Percentiles rank a stretch among this genome's conserved stretches.
These are phyloP conservation scores for Leucosticte australis DNA, from an alignment of 2,113 vertebrate species.

Conservation along the genomic window DNA sequence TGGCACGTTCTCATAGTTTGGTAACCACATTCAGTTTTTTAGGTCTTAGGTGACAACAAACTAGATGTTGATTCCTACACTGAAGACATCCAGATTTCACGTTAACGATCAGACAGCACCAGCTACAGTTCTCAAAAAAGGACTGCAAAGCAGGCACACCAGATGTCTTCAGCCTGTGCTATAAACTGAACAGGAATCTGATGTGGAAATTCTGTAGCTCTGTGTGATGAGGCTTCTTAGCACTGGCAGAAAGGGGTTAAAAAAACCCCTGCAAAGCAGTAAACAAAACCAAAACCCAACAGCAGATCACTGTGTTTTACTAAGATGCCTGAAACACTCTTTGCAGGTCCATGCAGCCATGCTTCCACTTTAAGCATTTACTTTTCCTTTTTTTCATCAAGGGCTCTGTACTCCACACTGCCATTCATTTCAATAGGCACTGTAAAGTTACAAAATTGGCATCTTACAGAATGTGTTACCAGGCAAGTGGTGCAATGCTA, in stretches of 20 bases:
- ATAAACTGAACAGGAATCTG: not conserved
- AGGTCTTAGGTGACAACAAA: not conserved
- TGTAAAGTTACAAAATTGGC: not conserved
- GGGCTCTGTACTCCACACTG: not conserved
- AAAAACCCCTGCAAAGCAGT: not conserved
- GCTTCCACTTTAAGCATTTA: not conserved
- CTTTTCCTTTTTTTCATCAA: not conserved
- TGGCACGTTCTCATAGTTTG: not conserved
- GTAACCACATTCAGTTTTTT: not conserved
- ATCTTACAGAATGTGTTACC: not conserved
- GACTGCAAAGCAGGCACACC: not conserved
- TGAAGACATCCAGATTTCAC: not conserved
- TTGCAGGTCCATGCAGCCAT: not conserved
- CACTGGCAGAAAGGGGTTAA: not conserved
- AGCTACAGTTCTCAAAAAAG: not conserved
- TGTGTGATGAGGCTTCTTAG: not conserved
- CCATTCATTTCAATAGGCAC: not conserved
- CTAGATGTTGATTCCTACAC: not conserved
- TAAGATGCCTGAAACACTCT: not conserved
- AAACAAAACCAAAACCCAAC: not conserved
- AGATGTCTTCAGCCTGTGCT: not conserved
- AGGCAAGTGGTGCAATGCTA: conserved; percentile 30
- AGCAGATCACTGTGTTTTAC: not conserved
- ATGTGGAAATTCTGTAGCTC: not conserved
- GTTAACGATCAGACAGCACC: not conserved